These are phyloP conservation scores for Aythya baeri DNA, from an alignment of 2,113 vertebrate genomes.

Conservation along the genomic window DNA sequence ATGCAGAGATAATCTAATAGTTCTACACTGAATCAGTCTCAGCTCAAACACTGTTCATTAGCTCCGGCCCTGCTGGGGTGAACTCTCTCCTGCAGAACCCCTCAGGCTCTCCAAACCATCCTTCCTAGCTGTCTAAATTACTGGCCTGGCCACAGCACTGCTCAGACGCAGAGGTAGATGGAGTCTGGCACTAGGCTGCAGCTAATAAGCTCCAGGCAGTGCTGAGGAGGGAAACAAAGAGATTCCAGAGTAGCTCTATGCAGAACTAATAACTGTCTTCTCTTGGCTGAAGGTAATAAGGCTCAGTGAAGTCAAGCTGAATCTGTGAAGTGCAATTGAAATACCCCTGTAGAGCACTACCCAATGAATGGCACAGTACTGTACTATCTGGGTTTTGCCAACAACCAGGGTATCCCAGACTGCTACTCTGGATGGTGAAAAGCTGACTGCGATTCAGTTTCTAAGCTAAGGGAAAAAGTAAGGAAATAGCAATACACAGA, in stretches of 20 bases:
- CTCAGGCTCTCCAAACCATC: background rate
- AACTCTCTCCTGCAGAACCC: background rate
- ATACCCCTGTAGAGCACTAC: background rate
- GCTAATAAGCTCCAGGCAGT: constrained; percentile 47
- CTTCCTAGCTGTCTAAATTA: constrained; percentile 30
- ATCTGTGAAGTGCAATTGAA: background rate
- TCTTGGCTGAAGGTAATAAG: constrained; percentile 41
- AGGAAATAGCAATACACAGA: background rate
- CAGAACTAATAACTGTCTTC: constrained; percentile 35
- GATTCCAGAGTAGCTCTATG: background rate
- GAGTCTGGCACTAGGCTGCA: constrained; percentile 44
- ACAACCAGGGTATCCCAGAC: background rate
- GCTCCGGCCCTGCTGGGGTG: background rate
- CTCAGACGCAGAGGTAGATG: constrained; percentile 37
- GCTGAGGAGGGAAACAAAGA: constrained; percentile 33
- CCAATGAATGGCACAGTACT: rapidly evolving
- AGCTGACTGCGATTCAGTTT: background rate
- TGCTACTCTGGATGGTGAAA: background rate
- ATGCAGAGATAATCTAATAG: background rate
- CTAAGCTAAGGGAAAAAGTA: background rate
- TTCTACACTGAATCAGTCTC: background rate
- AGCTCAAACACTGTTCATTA: background rate
- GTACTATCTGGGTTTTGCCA: background rate
- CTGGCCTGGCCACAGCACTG: background rate
- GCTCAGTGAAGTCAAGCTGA: constrained; percentile 14